These are phyloP conservation scores for Heliconius eleuchia DNA, from an alignment of 1,140 invertebrate species.

Conservation along the genomic window DNA sequence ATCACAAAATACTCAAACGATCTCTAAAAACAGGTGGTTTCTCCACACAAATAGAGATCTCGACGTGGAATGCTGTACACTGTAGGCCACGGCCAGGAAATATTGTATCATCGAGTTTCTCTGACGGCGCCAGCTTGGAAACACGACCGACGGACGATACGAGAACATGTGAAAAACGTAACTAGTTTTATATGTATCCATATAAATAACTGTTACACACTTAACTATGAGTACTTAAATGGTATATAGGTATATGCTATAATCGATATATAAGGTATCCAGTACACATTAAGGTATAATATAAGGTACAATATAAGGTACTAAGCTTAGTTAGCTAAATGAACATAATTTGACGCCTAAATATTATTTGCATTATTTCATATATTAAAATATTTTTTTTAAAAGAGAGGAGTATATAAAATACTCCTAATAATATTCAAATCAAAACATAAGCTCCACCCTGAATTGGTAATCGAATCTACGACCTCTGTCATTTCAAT, in stretches of 20 bases:
- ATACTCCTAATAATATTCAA: no score
- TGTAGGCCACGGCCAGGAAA: constrained; percentile 30
- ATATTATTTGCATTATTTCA: no score
- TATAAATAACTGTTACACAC: neutral
- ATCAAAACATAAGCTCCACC: no score
- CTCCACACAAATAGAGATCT: constrained; percentile 32
- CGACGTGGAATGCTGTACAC: constrained; percentile 28
- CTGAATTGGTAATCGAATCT: no score
- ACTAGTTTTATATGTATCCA: neutral
- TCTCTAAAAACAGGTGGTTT: constrained; percentile 19
- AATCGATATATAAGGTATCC: no score
- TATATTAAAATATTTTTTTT: no score
- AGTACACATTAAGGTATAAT: no score
- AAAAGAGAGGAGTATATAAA: no score
- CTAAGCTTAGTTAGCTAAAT: no score
- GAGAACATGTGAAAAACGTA: constrained; percentile 9
- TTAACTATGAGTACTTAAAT: neutral
- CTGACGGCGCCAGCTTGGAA: constrained; percentile 41
- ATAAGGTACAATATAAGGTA: no score
- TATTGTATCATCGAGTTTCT: constrained; percentile 43
- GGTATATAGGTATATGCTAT: neutral
- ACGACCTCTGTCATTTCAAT: no score
- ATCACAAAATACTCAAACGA: neutral
- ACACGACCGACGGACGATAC: constrained; percentile 7
- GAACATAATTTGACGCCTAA: no score